A percentile compares a stretch with the other conserved stretches of the same genome.
phyloP scores from a whole-genome alignment of 1,140 invertebrate genomes.

The Zophobas morio region DNA sequence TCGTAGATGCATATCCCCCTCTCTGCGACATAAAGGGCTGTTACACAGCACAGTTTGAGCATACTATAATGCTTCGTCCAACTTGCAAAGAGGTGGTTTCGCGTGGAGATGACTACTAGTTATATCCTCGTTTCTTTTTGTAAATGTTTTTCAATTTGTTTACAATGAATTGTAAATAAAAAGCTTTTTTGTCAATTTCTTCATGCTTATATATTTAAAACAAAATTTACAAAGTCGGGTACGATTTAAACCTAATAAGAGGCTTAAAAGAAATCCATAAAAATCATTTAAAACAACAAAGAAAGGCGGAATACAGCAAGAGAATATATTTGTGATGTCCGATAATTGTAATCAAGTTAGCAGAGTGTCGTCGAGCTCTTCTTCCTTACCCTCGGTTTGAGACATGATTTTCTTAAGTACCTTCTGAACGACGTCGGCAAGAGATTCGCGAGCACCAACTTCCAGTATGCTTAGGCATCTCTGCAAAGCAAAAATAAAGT shows the following conservation, averaged over 20 bases:
- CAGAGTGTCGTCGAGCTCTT: conserved; percentile 93
- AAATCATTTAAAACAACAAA: conserved; percentile 5
- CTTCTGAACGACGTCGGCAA: conserved; percentile 91
- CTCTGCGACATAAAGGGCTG: conserved; percentile 98
- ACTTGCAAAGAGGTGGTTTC: conserved; percentile 99
- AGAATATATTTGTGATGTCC: conserved; percentile 4
- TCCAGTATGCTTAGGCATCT: conserved; percentile 85
- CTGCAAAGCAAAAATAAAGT: conserved; percentile 67
- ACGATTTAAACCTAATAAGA: conserved; percentile 18
- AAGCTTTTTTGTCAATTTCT: conserved; percentile 12
- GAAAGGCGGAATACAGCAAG: conserved; percentile 20
- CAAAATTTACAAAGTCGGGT: conserved; percentile 24
- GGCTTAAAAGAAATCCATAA: not conserved
- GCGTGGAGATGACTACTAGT: conserved; percentile 94
- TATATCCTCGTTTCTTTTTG: not conserved
- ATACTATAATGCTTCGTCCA: conserved; percentile 97
- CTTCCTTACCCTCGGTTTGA: conserved; percentile 86
- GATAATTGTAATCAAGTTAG: conserved; percentile 75
- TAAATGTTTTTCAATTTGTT: conserved; percentile 33
- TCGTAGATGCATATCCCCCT: conserved; percentile 98
- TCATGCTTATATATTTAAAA: conserved; percentile 12
- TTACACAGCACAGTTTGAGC: conserved; percentile 99
- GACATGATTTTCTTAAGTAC: conserved; percentile 81
- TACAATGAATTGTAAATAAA: conserved; percentile 37
- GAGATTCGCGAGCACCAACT: conserved; percentile 87